Evolutionary conservation across 2,888 invertebrate species (phyloP).

Genomic region (Heliconius ismenius): DNA sequence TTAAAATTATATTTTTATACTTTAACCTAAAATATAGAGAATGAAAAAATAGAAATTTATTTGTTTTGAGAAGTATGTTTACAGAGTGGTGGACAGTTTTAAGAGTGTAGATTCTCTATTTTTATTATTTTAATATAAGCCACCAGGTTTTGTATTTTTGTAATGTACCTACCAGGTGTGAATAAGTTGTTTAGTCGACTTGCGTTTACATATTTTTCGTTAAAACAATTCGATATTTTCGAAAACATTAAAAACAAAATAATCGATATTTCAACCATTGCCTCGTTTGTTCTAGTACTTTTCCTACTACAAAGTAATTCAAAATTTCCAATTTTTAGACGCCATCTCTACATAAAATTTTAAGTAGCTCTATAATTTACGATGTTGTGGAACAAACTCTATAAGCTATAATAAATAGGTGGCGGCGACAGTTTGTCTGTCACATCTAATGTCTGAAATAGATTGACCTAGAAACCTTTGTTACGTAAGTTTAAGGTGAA

Average conservation of each 20-base stretch:
- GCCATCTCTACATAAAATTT: background rate
- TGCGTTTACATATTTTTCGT: too few species aligned
- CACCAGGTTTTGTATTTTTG: background rate
- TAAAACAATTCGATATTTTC: too few species aligned
- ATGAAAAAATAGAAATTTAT: background rate
- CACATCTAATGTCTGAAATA: conserved; percentile 19
- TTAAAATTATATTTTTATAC: background rate
- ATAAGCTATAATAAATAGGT: conserved; percentile 2
- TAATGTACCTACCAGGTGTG: too few species aligned
- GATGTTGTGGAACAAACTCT: conserved; percentile 14
- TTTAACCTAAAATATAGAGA: background rate
- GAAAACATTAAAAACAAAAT: too few species aligned
- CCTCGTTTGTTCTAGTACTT: background rate
- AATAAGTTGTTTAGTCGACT: too few species aligned
- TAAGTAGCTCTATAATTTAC: conserved; percentile 1
- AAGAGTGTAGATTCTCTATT: too few species aligned
- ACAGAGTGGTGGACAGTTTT: too few species aligned
- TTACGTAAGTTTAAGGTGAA: conserved; percentile 20
- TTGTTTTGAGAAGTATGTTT: too few species aligned
- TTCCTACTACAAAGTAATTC: background rate
- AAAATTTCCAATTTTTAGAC: background rate
- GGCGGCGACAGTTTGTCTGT: conserved; percentile 36
- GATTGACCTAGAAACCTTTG: conserved; percentile 34
- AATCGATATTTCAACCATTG: too few species aligned
- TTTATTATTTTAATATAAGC: too few species aligned